phyloP scores from a whole-genome alignment of 2,113 vertebrate genomes.

The Montifringilla adamsi region DNA sequence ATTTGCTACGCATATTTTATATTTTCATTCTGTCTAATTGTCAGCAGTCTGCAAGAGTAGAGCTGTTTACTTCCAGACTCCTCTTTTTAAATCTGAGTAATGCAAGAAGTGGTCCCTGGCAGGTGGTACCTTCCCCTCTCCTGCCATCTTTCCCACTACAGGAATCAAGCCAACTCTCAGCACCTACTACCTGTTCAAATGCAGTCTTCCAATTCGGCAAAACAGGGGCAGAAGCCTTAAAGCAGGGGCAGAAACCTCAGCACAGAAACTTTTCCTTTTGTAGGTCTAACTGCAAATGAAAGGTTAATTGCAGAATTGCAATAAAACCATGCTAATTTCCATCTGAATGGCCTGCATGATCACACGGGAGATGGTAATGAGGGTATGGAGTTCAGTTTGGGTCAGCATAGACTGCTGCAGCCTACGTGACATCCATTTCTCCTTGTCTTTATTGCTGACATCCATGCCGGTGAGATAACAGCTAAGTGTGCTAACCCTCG shows the following conservation, averaged over 20 bases:
- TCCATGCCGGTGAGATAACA: background rate
- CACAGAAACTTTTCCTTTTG: background rate
- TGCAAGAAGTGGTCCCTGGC: background rate
- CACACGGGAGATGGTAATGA: background rate
- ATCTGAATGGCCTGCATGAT: background rate
- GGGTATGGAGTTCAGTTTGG: background rate
- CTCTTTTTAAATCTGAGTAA: background rate
- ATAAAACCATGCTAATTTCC: background rate
- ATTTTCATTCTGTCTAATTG: background rate
- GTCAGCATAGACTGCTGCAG: background rate
- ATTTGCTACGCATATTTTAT: background rate
- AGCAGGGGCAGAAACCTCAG: background rate
- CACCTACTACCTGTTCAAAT: background rate
- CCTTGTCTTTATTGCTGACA: background rate
- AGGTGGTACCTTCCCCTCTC: background rate
- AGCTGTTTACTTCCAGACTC: background rate
- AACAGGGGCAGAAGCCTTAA: background rate
- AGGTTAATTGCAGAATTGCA: background rate
- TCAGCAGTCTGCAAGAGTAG: rapidly evolving
- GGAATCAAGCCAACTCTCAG: background rate
- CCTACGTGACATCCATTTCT: background rate
- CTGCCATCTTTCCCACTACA: background rate
- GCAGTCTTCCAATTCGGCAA: background rate
- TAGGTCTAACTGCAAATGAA: background rate
- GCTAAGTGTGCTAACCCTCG: background rate